These are phyloP conservation scores for Leptestheria dahalacensis DNA, from an alignment of 1,140 invertebrate genomes.

Conservation along the genomic window DNA sequence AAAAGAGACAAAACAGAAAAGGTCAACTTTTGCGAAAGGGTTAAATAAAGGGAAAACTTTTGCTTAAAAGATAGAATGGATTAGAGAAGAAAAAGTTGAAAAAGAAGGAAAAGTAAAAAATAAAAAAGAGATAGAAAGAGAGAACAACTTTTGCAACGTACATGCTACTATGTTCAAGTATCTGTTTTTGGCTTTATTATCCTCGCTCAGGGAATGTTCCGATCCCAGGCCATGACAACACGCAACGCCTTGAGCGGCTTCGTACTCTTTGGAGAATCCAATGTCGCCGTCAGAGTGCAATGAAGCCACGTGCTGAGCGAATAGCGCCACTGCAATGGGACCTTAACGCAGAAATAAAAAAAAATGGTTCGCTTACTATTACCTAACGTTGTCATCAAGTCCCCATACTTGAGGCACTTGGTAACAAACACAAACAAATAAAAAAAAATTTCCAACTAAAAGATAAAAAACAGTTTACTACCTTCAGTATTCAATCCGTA, in stretches of 20 bases:
- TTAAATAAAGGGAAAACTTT: neutral
- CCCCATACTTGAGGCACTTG: too few species aligned
- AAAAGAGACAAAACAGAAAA: too few species aligned
- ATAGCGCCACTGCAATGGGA: conserved; percentile 53
- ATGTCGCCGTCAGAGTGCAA: conserved; percentile 77
- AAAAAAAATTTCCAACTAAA: too few species aligned
- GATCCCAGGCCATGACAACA: neutral
- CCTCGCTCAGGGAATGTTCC: conserved; percentile 72
- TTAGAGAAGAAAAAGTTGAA: neutral
- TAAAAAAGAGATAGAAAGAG: too few species aligned
- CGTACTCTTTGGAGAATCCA: conserved; percentile 79
- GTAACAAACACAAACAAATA: too few species aligned
- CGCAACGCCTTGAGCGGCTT: conserved; percentile 59
- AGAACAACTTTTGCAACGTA: conserved; percentile 35
- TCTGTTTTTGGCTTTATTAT: conserved; percentile 86
- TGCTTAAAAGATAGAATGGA: neutral
- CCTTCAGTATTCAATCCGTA: conserved; percentile 3
- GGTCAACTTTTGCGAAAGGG: too few species aligned
- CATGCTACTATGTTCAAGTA: conserved; percentile 91
- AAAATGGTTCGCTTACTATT: too few species aligned
- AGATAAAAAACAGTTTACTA: too few species aligned
- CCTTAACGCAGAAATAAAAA: conserved; percentile 22
- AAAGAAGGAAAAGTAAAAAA: neutral
- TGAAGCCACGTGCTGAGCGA: conserved; percentile 60
- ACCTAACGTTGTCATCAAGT: too few species aligned